Base-by-base conservation (phyloP, 2,797 vertebrate genomes). In the Myotis myotis region DNA sequence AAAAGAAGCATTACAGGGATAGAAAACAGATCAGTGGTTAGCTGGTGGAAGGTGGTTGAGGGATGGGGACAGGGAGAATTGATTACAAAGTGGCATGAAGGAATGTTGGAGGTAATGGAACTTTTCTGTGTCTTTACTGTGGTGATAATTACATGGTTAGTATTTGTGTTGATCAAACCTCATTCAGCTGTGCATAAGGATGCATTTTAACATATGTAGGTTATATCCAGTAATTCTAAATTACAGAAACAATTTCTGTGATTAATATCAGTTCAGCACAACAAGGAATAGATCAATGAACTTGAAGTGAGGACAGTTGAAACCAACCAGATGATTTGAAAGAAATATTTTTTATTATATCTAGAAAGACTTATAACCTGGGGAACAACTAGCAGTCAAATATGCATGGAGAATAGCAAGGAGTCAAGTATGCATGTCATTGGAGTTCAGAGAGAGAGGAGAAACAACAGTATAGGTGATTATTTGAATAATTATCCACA, bases 401-500 rank as follows among this genome's bases (percentile, higher is more conserved):
- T 3, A 36, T 74, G 30, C 3, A 23, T n/a, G 10, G 11, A 76
- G n/a, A n/a, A 23, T 36, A 86, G 20, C 44, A 47, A 47, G 44
- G 16, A 23, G 53, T 71, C 8, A 53, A 66, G 47, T 2, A n/a
- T 74, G 33, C 5, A 23, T 33, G 8, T 70, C 55, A 30, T 23
- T 92, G 64, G n/a, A 47, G 4, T 57, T 79, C 64, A 60, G 47
- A 78, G 81, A 87, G 47, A 66, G 44, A 72, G 17, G 44, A 47
- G 44, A 12, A 47, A 12, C 44, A 47, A 47, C 44, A 47, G 44
- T 47, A 4, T 55, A 23, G 49, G 33, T 16, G 81, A 60, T 68
- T 57, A 36, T 74, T 92, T 92, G 86, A 94, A 30, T 60, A 87
- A n/a, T 62, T 79, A 87, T 33, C 51, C 51, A 90, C 51, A 79